These are phyloP conservation scores for Zosterops pallidus DNA, from an alignment of 2,113 vertebrate species.

Conservation along the genomic window DNA sequence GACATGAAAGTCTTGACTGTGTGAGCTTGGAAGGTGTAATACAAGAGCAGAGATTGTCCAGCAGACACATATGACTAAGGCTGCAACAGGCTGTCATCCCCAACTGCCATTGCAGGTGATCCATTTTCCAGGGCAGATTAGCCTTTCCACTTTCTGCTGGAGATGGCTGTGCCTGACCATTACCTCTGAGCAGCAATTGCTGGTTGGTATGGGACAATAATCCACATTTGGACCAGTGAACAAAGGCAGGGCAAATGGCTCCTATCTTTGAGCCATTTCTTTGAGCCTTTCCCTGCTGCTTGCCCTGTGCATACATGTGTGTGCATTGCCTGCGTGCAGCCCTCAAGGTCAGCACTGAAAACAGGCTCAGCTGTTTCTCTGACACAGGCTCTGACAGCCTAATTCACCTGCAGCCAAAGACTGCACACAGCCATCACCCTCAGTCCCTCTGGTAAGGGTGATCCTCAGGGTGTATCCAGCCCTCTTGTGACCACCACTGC, in stretches of 20 bases:
- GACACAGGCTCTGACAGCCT: neutral
- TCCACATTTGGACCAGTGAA: neutral
- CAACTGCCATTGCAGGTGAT: neutral
- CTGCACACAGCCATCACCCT: neutral
- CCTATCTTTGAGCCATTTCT: neutral
- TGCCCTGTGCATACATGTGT: rapidly evolving
- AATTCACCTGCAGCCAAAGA: neutral
- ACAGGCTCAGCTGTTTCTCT: neutral
- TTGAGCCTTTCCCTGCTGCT: neutral
- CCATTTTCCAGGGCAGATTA: neutral
- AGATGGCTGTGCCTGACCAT: neutral
- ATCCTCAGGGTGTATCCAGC: neutral
- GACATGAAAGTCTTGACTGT: neutral
- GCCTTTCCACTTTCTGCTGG: neutral
- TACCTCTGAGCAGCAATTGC: rapidly evolving
- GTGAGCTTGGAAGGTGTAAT: neutral
- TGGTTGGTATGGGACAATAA: rapidly evolving
- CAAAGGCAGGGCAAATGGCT: neutral
- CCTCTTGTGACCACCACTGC: neutral
- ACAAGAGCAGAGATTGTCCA: neutral
- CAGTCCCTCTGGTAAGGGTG: neutral
- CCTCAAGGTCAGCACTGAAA: neutral
- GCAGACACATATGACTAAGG: neutral
- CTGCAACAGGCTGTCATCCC: neutral
- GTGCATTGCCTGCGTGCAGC: rapidly evolving